Evolutionary conservation across 2,888 invertebrate species (phyloP).

Genomic region (Pseudolycoriella hygida): DNA sequence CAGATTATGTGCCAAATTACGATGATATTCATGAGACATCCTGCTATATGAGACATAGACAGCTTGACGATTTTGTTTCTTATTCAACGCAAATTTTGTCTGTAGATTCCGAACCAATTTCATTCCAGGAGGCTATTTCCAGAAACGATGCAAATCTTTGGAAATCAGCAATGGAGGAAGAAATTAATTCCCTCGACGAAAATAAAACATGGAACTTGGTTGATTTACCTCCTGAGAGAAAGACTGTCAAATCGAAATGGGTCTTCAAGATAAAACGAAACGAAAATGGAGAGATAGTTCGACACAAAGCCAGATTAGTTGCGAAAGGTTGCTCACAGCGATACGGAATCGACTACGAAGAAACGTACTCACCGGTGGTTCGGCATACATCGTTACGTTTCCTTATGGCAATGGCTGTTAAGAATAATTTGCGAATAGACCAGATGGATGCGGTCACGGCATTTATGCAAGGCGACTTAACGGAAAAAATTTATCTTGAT

Average conservation of each 20-base stretch:
- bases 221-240: constrained; percentile 4
- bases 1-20: not conserved
- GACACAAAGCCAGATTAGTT: constrained; percentile 8
- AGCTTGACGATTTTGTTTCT: not conserved
- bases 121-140: constrained; percentile 2
- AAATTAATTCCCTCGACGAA: constrained; percentile 2
- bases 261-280: constrained; percentile 9
- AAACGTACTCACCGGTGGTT: constrained; percentile 7
- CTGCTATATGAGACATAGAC: no score
- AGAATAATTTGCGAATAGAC: constrained; percentile 3
- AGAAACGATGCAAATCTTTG: not conserved
- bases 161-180: constrained; percentile 4
- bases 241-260: no score
- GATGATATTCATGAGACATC: not conserved
- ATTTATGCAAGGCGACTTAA: no score
- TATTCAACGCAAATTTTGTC: not conserved
- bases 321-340: constrained; percentile 9
- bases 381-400: no score
- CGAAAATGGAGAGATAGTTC: constrained; percentile 4
- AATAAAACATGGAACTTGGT: constrained; percentile 1
- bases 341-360: constrained; percentile 4
- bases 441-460: constrained; percentile 6
- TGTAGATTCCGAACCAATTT: not conserved
- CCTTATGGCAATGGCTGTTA: constrained; percentile 8
- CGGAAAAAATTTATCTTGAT: no score